A percentile compares a stretch with the other conserved stretches of the same genome.
Evolutionary conservation across 2,797 vertebrate genomes (phyloP).

Genomic region (Oceanodroma leucorhoa): DNA sequence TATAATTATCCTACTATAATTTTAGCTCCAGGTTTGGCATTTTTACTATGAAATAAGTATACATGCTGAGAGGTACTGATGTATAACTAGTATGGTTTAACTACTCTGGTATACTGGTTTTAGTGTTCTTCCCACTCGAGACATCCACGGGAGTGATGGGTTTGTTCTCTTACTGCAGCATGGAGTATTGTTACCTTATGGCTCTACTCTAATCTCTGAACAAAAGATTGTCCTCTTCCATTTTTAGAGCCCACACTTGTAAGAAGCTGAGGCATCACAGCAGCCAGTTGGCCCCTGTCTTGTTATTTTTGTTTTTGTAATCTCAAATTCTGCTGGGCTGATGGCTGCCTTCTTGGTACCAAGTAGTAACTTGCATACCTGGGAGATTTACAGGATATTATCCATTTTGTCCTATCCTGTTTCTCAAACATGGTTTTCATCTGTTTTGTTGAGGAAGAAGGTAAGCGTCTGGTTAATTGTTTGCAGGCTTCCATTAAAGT

Average conservation of each 20-base stretch:
- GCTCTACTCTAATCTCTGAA: neutral
- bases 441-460: neutral
- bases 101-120: neutral
- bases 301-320: neutral
- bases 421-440: neutral
- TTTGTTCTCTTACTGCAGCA: neutral
- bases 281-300: neutral
- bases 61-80: neutral
- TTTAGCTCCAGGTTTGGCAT: neutral
- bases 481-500: neutral
- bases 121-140: neutral
- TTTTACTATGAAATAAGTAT: neutral
- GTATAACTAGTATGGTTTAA: neutral
- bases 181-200: neutral
- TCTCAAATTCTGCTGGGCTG: neutral
- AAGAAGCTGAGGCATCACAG: neutral
- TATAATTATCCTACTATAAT: neutral
- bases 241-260: neutral
- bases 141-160: neutral
- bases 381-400: neutral
- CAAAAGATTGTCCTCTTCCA: neutral
- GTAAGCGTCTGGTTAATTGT: neutral
- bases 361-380: neutral
- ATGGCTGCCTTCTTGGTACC: neutral
- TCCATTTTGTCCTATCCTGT: neutral